Evolutionary conservation across 2,888 invertebrate species (phyloP).

Genomic region (Hedychridium roseum): DNA sequence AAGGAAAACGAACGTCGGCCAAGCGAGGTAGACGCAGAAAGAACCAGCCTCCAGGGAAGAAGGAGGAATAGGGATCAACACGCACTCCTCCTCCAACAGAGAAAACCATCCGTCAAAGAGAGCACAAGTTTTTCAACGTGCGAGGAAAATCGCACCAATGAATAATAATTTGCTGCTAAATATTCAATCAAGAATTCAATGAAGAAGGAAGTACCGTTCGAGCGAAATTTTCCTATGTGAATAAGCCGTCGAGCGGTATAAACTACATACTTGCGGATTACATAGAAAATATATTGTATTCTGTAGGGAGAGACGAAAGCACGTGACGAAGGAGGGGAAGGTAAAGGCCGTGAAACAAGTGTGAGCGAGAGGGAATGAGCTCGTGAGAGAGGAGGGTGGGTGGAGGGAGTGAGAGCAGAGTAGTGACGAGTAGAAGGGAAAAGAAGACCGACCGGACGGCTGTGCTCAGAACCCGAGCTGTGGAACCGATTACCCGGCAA

Average conservation of each 20-base stretch:
- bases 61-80: constrained; percentile 5
- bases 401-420: constrained; percentile 17
- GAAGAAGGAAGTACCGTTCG: too few species aligned
- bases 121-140: too few species aligned
- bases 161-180: too few species aligned
- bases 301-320: constrained; percentile 5
- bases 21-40: constrained; percentile 31
- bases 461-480: too few species aligned
- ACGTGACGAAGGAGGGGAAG: constrained; percentile 11
- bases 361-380: constrained; percentile 18
- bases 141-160: too few species aligned
- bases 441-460: constrained; percentile 27
- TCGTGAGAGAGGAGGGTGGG: constrained; percentile 16
- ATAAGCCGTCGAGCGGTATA: too few species aligned
- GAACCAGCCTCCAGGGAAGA: constrained; percentile 31
- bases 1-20: constrained; percentile 35
- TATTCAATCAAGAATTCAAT: too few species aligned
- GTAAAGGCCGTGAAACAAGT: constrained; percentile 16
- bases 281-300: too few species aligned
- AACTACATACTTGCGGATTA: too few species aligned
- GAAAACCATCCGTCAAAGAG: too few species aligned
- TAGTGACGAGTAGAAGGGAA: constrained; percentile 15
- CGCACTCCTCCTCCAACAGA: too few species aligned
- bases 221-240: too few species aligned
- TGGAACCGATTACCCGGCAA: constrained; percentile 34